Percentiles rank a stretch among this genome's conserved stretches.
These are phyloP conservation scores for Orgyia antiqua DNA, from an alignment of 2,888 invertebrate species.

Conservation along the genomic window DNA sequence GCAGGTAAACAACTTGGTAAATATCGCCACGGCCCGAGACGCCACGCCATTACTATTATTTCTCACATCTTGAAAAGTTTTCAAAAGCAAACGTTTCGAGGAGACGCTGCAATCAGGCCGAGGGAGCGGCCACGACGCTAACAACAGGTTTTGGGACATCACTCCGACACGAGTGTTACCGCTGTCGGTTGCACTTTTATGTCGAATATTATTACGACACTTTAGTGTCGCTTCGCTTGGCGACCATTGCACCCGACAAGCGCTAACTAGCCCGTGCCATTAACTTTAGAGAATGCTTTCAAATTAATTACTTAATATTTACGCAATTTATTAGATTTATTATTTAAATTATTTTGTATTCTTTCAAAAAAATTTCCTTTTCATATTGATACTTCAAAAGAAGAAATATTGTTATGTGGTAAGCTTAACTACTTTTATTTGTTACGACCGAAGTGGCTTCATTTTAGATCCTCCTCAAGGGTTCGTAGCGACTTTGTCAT, in stretches of 20 bases:
- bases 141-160: conserved; percentile 75
- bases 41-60: conserved; percentile 75
- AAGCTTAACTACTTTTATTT: conserved; percentile 51
- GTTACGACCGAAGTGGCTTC: conserved; percentile 48
- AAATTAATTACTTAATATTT: conserved; percentile 34
- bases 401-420: conserved; percentile 52
- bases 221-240: conserved; percentile 2
- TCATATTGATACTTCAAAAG: conserved; percentile 43
- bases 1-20: conserved; percentile 98
- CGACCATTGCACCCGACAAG: conserved; percentile 29
- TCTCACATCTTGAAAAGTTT: conserved; percentile 64
- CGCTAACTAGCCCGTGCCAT: conserved; percentile 45
- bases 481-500: conserved; percentile 55
- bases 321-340: conserved; percentile 40
- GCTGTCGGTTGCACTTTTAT: conserved; percentile 26
- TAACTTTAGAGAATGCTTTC: conserved; percentile 53
- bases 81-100: conserved; percentile 71
- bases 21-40: conserved; percentile 84
- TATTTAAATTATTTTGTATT: conserved; percentile 41
- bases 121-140: conserved; percentile 71
- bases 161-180: conserved; percentile 40
- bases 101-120: conserved; percentile 78
- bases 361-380: conserved; percentile 41
- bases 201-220: no score
- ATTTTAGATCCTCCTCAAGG: conserved; percentile 47